A percentile compares a stretch with the other conserved stretches of the same genome.
Evolutionary conservation across 2,113 vertebrate genomes (phyloP).

Genomic region (Oryzias woworae): DNA sequence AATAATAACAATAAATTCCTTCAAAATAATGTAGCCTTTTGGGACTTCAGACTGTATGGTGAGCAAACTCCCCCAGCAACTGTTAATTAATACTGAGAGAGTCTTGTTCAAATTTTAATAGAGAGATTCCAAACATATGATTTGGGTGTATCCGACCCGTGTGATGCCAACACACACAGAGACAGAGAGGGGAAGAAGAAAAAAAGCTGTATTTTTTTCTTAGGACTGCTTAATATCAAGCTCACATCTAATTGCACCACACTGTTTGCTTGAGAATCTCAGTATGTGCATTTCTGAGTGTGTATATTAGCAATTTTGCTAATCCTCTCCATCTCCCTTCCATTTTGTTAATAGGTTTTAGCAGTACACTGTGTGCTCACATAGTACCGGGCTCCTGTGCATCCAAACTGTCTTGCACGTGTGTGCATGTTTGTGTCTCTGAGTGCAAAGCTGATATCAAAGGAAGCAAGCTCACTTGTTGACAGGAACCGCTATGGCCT

Average conservation of each 20-base stretch:
- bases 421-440: slow-evolving; percentile 3
- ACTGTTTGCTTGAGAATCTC: neutral
- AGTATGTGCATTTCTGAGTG: slow-evolving; percentile 1
- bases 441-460: slow-evolving; percentile 60
- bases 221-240: slow-evolving; percentile 13
- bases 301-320: slow-evolving; percentile 16
- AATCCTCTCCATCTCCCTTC: slow-evolving; percentile 16
- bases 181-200: slow-evolving; percentile 4
- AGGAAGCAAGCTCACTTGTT: slow-evolving; percentile 86
- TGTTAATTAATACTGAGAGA: slow-evolving; percentile 65
- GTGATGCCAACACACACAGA: slow-evolving; percentile 27
- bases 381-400: slow-evolving; percentile 25
- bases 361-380: slow-evolving; percentile 5
- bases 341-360: slow-evolving; percentile 35
- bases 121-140: slow-evolving; percentile 68
- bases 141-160: slow-evolving; percentile 48
- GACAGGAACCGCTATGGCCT: slow-evolving; percentile 84
- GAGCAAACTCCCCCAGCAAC: slow-evolving; percentile 55
- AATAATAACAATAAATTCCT: slow-evolving; percentile 74
- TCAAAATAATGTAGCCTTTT: slow-evolving; percentile 70
- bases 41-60: slow-evolving; percentile 52
- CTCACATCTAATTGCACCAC: slow-evolving; percentile 17
- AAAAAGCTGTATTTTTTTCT: slow-evolving; percentile 16
- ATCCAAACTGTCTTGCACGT: slow-evolving; percentile 5
- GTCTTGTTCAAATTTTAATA: slow-evolving; percentile 69